Evolutionary conservation across 2,113 vertebrate species (phyloP), one percentile per base, ranked within the genome.

Genomic region (Acanthochromis polyacanthus): DNA sequence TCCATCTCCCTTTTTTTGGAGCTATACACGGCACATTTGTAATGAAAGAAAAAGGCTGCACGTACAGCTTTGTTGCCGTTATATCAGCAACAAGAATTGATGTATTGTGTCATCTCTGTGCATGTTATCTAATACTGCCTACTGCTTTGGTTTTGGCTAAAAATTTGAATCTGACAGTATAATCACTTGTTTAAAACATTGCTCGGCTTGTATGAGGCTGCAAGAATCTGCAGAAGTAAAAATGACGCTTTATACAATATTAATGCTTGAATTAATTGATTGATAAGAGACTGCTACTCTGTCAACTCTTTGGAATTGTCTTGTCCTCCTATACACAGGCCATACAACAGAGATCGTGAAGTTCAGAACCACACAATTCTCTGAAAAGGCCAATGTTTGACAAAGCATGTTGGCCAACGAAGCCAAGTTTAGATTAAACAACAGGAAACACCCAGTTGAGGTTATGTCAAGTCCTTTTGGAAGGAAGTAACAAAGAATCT

Each of bases 401-500:
- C 46, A 66, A 74, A 79, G 52, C 52, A 66, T 5, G 19, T 19
- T 30, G 43, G 23, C 10, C 9, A 78, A 58, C 69, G 52, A 65
- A 66, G 50, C 19, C 30, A 46, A 73, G 23, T 59, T 71, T 46
- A 32, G 58, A 16, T 28, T 8, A 43, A 59, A 77, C 79, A 84
- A 84, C 61, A 82, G 76, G 69, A 87, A 75, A 64, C 17, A 61
- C 9, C 20, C 30, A 14, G 5, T 14, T 71, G 48, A 71, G 51
- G 51, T 73, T 62, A 28, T 23, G 19, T 48, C 38, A 38, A 77
- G 58, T 63, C 38, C 40, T 60, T 45, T 15, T 67, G 20, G 81
- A 81, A 74, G 20, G 51, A 76, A 74, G 38, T 40, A 74, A 53
- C 23, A 71, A 45, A 28, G 0, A 17, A 36, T 66, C 43, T 64